Evolutionary conservation across 1,140 invertebrate genomes (phyloP), one percentile per base, ranked within the genome.

Genomic region (Dendroctonus ponderosae): DNA sequence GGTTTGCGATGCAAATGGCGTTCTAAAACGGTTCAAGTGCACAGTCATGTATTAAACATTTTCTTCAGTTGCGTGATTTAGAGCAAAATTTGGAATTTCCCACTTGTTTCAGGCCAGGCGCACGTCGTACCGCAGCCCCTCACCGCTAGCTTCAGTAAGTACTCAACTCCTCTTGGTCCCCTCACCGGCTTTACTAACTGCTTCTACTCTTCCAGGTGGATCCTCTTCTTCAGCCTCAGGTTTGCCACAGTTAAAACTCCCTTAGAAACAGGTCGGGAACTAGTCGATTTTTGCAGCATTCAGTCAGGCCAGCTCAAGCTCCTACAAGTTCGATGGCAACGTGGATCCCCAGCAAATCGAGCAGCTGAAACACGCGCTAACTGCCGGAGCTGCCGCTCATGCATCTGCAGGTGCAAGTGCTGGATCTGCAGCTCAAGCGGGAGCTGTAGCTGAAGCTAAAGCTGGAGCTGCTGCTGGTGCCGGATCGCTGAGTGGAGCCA

Each of bases 181-280:
- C 14, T 51, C 8, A 8, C 11, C 3, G 5, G 12, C 5, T 11
- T 46, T 11, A 46, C 12, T n/a, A 52, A 52, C 8, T 52, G 50
- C 11, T 8, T 52, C 46, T 46, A 46, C 7, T 39, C 7, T 44
- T 59, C 46, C 41, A 59, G 57, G 41, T 46, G n/a, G n/a, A 15
- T 59, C 43, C 12, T 59, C 57, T 7, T 59, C 41, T 15, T 46
- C 41, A 46, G 14, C 43, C 7, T 59, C 43, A 59, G 57, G 57
- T 46, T 26, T 26, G 46, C 44, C 15, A 52, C 5, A 59, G 26
- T 8, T 44, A 7, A 12, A 59, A 59, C n/a, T 11, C 7, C 12
- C 46, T 5, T 14, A 4, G 2, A 38, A 26, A 6, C 5, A 46
- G 11, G 43, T 39, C 2, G 7, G 0, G n/a, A 9, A 48, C 41